phyloP scores from a whole-genome alignment of 2,888 invertebrate species.

The Tanypteryx hageni region DNA sequence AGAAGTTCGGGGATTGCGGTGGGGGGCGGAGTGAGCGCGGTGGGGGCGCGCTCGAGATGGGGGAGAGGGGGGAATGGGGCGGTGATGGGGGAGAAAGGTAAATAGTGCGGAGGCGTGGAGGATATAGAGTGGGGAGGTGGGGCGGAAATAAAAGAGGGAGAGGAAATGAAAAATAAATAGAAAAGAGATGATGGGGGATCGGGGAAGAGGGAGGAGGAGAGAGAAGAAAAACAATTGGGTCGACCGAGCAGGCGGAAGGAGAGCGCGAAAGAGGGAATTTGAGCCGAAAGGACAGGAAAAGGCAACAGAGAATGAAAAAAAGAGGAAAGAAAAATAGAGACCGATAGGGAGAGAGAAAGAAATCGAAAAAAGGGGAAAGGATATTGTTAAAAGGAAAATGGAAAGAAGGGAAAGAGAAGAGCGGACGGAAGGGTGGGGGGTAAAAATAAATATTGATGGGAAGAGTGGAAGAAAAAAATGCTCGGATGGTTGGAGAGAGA shows the following conservation, averaged over 20 bases:
- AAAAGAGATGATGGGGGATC: background rate
- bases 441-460: background rate
- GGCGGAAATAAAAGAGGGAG: background rate
- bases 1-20: background rate
- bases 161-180: slow-evolving; percentile 29
- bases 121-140: background rate
- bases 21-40: background rate
- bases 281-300: background rate
- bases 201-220: background rate
- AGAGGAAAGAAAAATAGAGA: background rate
- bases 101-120: background rate
- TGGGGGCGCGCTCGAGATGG: background rate
- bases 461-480: background rate
- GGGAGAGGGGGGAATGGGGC: background rate
- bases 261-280: background rate
- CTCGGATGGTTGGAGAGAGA: background rate
- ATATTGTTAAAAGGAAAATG: background rate
- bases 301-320: background rate
- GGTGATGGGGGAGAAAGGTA: background rate
- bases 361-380: background rate
- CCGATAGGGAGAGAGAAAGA: background rate
- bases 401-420: background rate
- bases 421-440: background rate
- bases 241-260: background rate
- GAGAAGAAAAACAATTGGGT: background rate